Percentiles rank a stretch among this genome's conserved stretches.
Evolutionary conservation across 1,140 invertebrate genomes (phyloP).

Genomic region (Ctenoplectra terminalis): DNA sequence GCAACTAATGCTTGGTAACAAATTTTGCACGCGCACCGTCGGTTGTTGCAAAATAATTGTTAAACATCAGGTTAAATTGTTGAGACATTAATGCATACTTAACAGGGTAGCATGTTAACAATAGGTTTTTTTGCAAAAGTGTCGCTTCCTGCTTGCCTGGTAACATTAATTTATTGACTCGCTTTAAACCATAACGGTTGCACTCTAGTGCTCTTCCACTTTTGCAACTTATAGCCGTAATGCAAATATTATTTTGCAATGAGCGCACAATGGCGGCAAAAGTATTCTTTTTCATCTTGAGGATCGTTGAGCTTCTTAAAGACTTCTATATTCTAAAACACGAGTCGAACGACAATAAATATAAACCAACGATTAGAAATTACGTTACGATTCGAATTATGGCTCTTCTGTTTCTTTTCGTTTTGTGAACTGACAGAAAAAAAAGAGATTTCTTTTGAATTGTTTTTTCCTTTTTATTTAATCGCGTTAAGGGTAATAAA

Average conservation of each 20-base stretch:
- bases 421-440: too few species aligned
- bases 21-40: not conserved
- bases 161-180: conserved; percentile 66
- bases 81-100: conserved; percentile 63
- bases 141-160: conserved; percentile 55
- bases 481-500: not conserved
- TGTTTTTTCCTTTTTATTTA: not conserved
- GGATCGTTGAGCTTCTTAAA: not conserved
- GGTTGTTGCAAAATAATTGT: conserved; percentile 30
- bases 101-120: conserved; percentile 63
- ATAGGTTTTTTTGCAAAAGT: conserved; percentile 68
- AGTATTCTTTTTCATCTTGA: conserved; percentile 41
- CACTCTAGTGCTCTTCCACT: conserved; percentile 23
- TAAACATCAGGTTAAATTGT: conserved; percentile 52
- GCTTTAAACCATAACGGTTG: conserved; percentile 16
- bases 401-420: not conserved
- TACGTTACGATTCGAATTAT: not conserved
- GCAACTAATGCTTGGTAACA: not conserved
- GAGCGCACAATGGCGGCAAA: conserved; percentile 59
- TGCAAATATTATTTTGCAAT: conserved; percentile 51
- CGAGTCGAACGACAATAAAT: not conserved
- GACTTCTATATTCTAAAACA: not conserved
- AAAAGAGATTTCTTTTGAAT: too few species aligned
- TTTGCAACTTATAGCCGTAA: conserved; percentile 24
- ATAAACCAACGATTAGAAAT: not conserved